Base-by-base conservation (phyloP, 2,888 invertebrate genomes). In the Salpingus planirostris region DNA sequence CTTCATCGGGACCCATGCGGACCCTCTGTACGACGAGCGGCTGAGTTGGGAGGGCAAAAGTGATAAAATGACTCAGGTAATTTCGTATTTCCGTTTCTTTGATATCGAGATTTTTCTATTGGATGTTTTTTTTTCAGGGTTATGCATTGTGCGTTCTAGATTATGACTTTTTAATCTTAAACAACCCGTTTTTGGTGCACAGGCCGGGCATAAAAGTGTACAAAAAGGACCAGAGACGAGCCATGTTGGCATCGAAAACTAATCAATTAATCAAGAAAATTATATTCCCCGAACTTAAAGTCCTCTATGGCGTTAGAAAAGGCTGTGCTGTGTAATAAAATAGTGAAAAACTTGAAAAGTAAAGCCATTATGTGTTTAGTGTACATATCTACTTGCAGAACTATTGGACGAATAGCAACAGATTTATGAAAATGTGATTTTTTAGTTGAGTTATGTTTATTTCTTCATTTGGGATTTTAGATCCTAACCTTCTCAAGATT, bases 1-100 rank as follows among this genome's bases (percentile, higher is more conserved):
- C 49, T 92, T 85, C 56, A 89, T 93, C 38, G 91, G 92, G 11
- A 90, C 90, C 0, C 82, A 91, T 62, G 70, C 74, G 11, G 91
- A 90, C 54, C 90, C 91, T 0, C 71, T 84, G 44, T 92, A 92
- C 60, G 92, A 92, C 48, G 91, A 92, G 61, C 71, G 91, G 54
- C 76, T 92, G 39, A 88, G 87, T 59, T 92, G 92, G 91, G 91
- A 93, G 59, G 92, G 92, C 24, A 88, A 88, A 65, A 84, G 87
- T 64, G 92, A 93, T 65, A 92, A 92, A 69, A 92, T 92, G 91
- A 87, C 90, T 38, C 92, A 92, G 81, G 91, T 90, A 61, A 59
- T 11, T 8, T 18, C 18, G 8, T 5, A 18, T 8, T 18, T 8
- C 18, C 18, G 8, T 18, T 18, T 18, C n/a, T 18, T 18, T 8